Evolutionary conservation across 2,797 vertebrate species (phyloP), one percentile per base, ranked within the genome.

Genomic region (Semotilus atromaculatus): DNA sequence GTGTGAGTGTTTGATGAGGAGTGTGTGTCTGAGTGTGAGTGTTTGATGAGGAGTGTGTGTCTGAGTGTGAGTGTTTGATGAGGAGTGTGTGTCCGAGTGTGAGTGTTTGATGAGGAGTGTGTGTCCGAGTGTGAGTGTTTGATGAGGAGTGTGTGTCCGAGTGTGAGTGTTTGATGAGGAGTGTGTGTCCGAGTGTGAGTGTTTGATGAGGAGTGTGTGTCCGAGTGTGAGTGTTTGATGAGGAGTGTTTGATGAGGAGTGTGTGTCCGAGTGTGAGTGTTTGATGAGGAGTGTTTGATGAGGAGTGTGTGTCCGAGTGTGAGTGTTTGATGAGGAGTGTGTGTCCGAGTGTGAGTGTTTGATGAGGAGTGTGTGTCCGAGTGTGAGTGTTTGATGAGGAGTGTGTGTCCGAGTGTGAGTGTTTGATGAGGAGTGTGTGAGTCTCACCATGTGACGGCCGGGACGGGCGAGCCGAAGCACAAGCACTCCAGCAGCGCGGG

Each of bases 381-480:
- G 36, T 36, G 36, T 38, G 36, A 38, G 36, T n/a, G n/a, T n/a
- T n/a, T n/a, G n/a, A n/a, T n/a, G n/a, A n/a, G n/a, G n/a, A n/a
- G n/a, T n/a, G n/a, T n/a, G n/a, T n/a, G n/a, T n/a, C n/a, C n/a
- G n/a, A 34, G 34, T 34, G 36, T 36, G 36, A 36, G 36, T 19
- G 73, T 51, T 14, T 43, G 0, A 8, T 16, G 9, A 5, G 2
- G 14, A 16, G 71, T 31, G 23, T 16, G 40, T 48, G 40, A 68
- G 67, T 85, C 95, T 95, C 94, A 98, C 98, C 98, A 99, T 89
- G 96, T 96, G 90, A 99, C 94, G 89, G 94, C 92, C 48, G 98
- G 98, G 77, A 97, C 93, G 88, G 98, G 98, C 51, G 98, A 99
- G n/a, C 98, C 98, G 88, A 99, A 99, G 88, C 94, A 96, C 60